Conservation (phyloP, 2,888 invertebrate genomes). For the Leptinotarsa juncta region DNA sequence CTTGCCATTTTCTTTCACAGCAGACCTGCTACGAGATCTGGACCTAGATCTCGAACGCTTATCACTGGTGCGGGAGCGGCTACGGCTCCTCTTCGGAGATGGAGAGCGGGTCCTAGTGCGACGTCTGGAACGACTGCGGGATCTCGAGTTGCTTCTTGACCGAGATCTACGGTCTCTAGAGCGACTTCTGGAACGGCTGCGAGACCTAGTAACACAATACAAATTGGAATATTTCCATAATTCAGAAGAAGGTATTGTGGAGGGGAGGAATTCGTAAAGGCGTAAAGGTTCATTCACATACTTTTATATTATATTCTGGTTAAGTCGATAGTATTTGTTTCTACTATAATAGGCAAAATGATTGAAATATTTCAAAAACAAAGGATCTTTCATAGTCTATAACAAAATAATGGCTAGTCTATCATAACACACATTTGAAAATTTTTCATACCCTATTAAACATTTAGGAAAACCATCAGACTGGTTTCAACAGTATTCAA, state of each 20-base stretch:
- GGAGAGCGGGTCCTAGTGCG: slow-evolving; percentile 64
- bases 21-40: slow-evolving; percentile 62
- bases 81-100: slow-evolving; percentile 57
- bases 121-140: slow-evolving; percentile 63
- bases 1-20: slow-evolving; percentile 63
- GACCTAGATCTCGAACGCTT: slow-evolving; percentile 61
- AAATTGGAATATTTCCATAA: background rate
- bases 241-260: background rate
- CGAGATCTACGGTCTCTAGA: slow-evolving; percentile 64
- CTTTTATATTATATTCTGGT: too few relatives aligned
- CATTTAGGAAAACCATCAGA: too few relatives aligned
- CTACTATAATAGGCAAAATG: background rate
- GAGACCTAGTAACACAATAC: slow-evolving; percentile 56
- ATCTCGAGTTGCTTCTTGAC: slow-evolving; percentile 63
- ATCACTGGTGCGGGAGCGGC: slow-evolving; percentile 60
- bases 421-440: too few relatives aligned
- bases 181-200: slow-evolving; percentile 64
- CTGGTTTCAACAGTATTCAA: too few relatives aligned
- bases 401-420: background rate
- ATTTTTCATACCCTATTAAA: too few relatives aligned
- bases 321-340: too few relatives aligned
- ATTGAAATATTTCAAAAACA: background rate
- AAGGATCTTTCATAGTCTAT: background rate
- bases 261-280: background rate
- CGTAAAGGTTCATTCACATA: too few relatives aligned